Evolutionary conservation across 2,888 invertebrate genomes (phyloP).

Genomic region (Onchidella celtica): DNA sequence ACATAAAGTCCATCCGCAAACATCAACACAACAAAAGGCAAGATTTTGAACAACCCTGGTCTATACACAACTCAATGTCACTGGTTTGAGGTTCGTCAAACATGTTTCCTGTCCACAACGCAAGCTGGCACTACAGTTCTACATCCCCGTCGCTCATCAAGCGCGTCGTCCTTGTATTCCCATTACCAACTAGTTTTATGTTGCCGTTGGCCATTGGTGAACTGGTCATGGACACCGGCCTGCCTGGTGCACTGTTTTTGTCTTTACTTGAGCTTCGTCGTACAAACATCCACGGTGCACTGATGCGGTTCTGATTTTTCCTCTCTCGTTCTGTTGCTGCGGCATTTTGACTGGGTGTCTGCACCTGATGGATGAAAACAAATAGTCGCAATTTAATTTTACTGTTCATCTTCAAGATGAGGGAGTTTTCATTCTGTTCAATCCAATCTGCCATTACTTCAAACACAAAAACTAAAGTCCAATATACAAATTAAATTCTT

Average conservation of each 20-base stretch:
- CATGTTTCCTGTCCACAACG: neutral
- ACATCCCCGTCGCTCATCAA: conserved; percentile 32
- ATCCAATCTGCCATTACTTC: no score
- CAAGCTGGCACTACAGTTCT: conserved; percentile 18
- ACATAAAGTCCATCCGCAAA: no score
- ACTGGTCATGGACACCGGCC: conserved; percentile 15
- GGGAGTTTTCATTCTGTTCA: no score
- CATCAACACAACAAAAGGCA: no score
- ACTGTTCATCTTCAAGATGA: no score
- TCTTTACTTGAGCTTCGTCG: conserved; percentile 69
- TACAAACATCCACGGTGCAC: conserved; percentile 75
- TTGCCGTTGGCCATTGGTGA: conserved; percentile 31
- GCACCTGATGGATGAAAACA: no score
- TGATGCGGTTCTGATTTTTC: conserved; percentile 64
- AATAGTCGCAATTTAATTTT: no score
- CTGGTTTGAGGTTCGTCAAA: no score
- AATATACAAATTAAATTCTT: no score
- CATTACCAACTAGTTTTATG: conserved; percentile 28
- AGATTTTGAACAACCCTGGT: no score
- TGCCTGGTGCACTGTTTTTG: conserved; percentile 43
- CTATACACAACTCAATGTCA: no score
- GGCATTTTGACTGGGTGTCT: neutral
- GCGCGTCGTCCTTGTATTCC: conserved; percentile 12
- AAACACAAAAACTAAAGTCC: no score
- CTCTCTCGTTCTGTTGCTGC: conserved; percentile 58